Base-by-base conservation (phyloP, 2,888 invertebrate genomes). In the Ochropleura plecta region DNA sequence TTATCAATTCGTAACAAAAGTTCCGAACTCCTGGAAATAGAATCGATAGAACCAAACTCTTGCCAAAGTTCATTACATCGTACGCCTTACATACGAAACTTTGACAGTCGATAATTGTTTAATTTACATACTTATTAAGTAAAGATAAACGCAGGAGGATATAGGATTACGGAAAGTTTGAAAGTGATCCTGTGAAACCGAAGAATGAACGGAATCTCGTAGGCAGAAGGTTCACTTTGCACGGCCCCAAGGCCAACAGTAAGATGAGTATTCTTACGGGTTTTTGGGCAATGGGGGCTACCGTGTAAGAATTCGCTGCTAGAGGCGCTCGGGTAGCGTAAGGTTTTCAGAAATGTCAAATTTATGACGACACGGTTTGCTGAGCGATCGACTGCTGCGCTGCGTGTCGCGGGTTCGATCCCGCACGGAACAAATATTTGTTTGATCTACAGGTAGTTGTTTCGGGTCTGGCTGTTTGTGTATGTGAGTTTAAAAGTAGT, bases 1-100 rank as follows among this genome's bases (percentile, higher is more conserved):
- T 74, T 72, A 81, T 76, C 80, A 69, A 55, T 70, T 69, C 30
- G 6, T 18, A 81, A 76, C 81, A 69, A 79, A 72, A 81, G 65
- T 81, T 62, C 3, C 3, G 4, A 81, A 76, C 68, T 69, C 59
- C 48, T 30, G 59, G 40, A 59, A 64, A 49, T 14, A 57, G 12
- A 51, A 66, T 81, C 62, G 68, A 59, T 80, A 40, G 48, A 44
- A 65, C n/a, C 40, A 40, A 44, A 62, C 48, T 72, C 51, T 5
- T 12, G 55, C 12, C 44, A 10, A 62, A 81, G 51, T 72, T 81
- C n/a, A 65, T 67, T 74, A 67, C 48, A 67, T 53, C 59, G 10
- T 30, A 20, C 44, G 53, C 48, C 14, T 46, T 44, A 44, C n/a
- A 65, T n/a, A 68, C 10, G 46, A 65, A 80, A 77, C 51, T 81